These are phyloP conservation scores for Trichogramma pretiosum DNA, from an alignment of 1,140 invertebrate species.

Conservation along the genomic window DNA sequence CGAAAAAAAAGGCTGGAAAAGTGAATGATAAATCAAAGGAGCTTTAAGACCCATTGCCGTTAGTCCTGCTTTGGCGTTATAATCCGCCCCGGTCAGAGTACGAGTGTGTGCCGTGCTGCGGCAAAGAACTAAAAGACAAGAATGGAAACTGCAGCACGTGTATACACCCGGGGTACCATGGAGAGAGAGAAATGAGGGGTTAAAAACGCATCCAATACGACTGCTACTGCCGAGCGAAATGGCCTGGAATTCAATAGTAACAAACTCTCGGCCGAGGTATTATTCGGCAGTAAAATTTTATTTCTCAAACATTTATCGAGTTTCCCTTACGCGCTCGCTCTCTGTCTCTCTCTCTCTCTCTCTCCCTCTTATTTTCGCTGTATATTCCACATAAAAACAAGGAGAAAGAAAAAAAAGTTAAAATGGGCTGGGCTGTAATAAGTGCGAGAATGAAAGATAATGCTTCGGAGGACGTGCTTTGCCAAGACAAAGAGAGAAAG, in stretches of 20 bases:
- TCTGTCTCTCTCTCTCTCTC: too few relatives aligned
- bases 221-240: too few relatives aligned
- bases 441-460: slow-evolving; percentile 9
- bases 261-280: slow-evolving; percentile 37
- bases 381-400: too few relatives aligned
- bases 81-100: too few relatives aligned
- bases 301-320: slow-evolving; percentile 42
- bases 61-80: slow-evolving; percentile 17
- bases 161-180: neutral
- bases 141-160: slow-evolving; percentile 1
- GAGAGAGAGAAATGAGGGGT: neutral
- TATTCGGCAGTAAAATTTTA: slow-evolving; percentile 47
- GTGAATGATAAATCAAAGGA: slow-evolving; percentile 21
- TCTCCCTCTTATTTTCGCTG: too few relatives aligned
- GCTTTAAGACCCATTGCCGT: slow-evolving; percentile 16
- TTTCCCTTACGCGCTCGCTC: too few relatives aligned
- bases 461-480: slow-evolving; percentile 5
- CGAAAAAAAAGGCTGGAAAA: slow-evolving; percentile 4
- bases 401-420: too few relatives aligned
- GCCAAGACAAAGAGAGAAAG: neutral
- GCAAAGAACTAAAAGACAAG: slow-evolving; percentile 10
- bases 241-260: slow-evolving; percentile 43
- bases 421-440: slow-evolving; percentile 22
- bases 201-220: too few relatives aligned
- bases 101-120: neutral